A percentile compares a stretch with the other conserved stretches of the same genome.
Evolutionary conservation across 2,888 invertebrate genomes (phyloP).

Genomic region (Drosophila rellima): DNA sequence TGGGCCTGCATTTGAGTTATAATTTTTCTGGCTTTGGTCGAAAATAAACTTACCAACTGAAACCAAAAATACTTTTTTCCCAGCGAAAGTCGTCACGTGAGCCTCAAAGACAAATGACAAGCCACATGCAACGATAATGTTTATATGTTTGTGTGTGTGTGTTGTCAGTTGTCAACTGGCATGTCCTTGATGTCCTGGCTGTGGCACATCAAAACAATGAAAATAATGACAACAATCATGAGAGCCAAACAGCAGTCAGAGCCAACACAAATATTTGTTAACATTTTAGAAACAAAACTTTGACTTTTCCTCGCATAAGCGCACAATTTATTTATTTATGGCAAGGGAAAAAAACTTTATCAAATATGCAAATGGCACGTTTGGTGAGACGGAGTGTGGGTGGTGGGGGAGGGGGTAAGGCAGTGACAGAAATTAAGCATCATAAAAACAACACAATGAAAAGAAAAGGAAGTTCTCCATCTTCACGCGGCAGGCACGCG

Average conservation of each 20-base stretch:
- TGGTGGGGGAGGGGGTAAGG: no score
- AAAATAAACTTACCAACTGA: slow-evolving; percentile 42
- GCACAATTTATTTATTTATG: slow-evolving; percentile 69
- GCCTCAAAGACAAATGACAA: slow-evolving; percentile 23
- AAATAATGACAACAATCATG: slow-evolving; percentile 63
- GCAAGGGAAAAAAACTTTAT: slow-evolving; percentile 39
- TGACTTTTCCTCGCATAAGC: slow-evolving; percentile 57
- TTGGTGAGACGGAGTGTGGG: slow-evolving; percentile 7
- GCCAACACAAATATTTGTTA: slow-evolving; percentile 55
- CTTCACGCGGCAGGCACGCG: slow-evolving; percentile 13
- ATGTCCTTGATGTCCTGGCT: slow-evolving; percentile 35
- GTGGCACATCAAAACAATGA: slow-evolving; percentile 49
- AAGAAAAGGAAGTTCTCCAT: neutral
- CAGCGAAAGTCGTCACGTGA: slow-evolving; percentile 42
- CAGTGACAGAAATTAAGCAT: slow-evolving; percentile 74
- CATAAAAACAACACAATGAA: slow-evolving; percentile 57
- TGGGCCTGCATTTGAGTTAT: slow-evolving; percentile 31
- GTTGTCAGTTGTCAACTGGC: slow-evolving; percentile 30
- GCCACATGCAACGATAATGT: slow-evolving; percentile 9
- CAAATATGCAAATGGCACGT: slow-evolving; percentile 69
- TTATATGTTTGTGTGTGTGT: slow-evolving; percentile 7
- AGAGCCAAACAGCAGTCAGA: slow-evolving; percentile 35
- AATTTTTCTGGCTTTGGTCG: slow-evolving; percentile 24
- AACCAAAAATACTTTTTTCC: slow-evolving; percentile 39
- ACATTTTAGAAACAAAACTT: slow-evolving; percentile 54